Base-by-base conservation (phyloP, 1,140 invertebrate species). In the Ceratosolen solmsi region DNA sequence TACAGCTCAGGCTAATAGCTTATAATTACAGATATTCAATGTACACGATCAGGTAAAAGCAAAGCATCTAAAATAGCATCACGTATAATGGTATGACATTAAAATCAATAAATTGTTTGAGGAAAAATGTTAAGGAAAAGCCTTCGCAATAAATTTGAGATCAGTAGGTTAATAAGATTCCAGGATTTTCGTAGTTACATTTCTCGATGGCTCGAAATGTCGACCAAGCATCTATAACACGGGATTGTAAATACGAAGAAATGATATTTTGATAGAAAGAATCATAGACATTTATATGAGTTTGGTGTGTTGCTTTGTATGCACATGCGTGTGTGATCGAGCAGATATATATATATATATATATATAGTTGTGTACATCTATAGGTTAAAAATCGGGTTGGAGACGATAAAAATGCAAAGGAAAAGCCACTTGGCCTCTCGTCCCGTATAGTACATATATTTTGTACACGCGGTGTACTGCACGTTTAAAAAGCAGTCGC, bases 131-230 rank as follows among this genome's bases (percentile, higher is more conserved):
- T 49, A n/a, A 8, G 1, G 11, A 49, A 49, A 71, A 27, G 13
- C 20, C n/a, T 20, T 4, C 2, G 11, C 7, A 1, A 41, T 71
- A 38, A 13, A 36, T 65, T 65, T 22, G 3, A 13, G 63, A 65
- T 36, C 22, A 71, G 68, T 71, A 46, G 68, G 68, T 71, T 71
- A 71, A 71, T 46, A 71, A 71, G 68, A n/a, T 71, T 71, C 25
- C 38, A 25, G 38, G 25, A 46, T 71, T 46, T 46, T 46, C 41
- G 46, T 33, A 33, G 25, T 30, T 51, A 2, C 17, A 15, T 63
- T 63, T 33, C 27, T 63, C n/a, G 7, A 33, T 63, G 22, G 2
- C 25, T 30, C 15, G 17, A 46, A 46, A 13, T 36, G n/a, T 46
- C 22, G n/a, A 46, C 15, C 3, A n/a, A 41, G n/a, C 38, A 36